Conservation (phyloP, 2,888 invertebrate genomes). For the Amorpha juglandis region DNA sequence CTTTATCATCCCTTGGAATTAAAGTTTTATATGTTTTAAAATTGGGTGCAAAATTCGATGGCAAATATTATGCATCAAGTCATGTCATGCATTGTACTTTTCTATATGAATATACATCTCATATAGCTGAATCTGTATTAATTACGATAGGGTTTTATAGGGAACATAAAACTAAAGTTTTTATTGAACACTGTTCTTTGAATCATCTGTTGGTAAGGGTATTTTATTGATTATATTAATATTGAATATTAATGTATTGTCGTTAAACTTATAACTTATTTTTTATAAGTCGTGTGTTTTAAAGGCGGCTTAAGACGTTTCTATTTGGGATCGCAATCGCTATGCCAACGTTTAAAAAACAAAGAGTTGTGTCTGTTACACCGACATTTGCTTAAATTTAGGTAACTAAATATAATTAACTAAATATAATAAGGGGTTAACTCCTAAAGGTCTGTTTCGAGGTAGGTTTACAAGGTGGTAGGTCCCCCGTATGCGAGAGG, state of each 20-base stretch:
- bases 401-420: too few species aligned
- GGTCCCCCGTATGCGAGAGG: too few species aligned
- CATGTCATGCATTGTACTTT: conserved; percentile 31
- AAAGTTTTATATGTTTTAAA: too few species aligned
- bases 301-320: too few species aligned
- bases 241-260: conserved; percentile 16
- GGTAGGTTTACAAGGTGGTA: too few species aligned
- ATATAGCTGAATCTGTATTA: conserved; percentile 45
- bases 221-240: conserved; percentile 24
- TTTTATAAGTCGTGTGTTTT: too few species aligned
- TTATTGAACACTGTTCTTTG: conserved; percentile 22
- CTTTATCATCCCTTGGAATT: not conserved
- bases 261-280: not conserved
- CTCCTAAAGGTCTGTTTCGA: too few species aligned
- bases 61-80: conserved; percentile 1
- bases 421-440: too few species aligned
- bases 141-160: conserved; percentile 58
- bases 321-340: too few species aligned
- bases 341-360: too few species aligned
- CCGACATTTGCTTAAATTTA: too few species aligned
- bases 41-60: not conserved
- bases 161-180: conserved; percentile 33
- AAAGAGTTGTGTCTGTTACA: too few species aligned
- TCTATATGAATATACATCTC: conserved; percentile 55
- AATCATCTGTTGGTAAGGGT: conserved; percentile 10